These are phyloP conservation scores for Pharmacophagus antenor DNA, from an alignment of 2,888 invertebrate genomes.

Conservation along the genomic window DNA sequence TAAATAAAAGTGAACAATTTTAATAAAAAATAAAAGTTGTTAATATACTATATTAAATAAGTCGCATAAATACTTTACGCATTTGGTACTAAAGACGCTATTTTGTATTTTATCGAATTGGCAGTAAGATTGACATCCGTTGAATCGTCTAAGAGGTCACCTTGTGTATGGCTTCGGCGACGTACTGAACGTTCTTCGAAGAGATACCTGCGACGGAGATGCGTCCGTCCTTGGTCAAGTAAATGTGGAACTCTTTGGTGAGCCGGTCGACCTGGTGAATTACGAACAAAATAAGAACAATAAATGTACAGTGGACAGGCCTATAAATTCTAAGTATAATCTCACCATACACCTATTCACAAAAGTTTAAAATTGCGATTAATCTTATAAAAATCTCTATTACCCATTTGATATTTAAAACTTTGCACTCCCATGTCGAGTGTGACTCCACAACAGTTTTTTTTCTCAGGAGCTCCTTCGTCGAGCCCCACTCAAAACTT, in stretches of 20 bases:
- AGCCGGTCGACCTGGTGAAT: conserved; percentile 91
- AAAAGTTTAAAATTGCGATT: background rate
- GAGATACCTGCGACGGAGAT: conserved; percentile 99
- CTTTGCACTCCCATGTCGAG: too few relatives aligned
- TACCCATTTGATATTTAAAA: too few relatives aligned
- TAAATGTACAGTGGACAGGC: too few relatives aligned
- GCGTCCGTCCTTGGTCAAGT: conserved; percentile 97
- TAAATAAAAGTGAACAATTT: conserved; percentile 27
- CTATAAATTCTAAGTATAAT: too few relatives aligned
- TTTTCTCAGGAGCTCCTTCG: too few relatives aligned
- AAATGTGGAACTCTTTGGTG: conserved; percentile 95
- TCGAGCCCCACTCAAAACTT: too few relatives aligned
- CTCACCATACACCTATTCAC: background rate
- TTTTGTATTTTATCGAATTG: conserved; percentile 31
- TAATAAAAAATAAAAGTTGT: conserved; percentile 12
- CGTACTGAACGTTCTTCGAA: conserved; percentile 95
- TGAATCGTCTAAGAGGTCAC: conserved; percentile 86
- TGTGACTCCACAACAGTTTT: too few relatives aligned
- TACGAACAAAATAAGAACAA: background rate
- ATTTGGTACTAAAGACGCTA: conserved; percentile 36
- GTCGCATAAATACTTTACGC: conserved; percentile 56
- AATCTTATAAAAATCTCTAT: too few relatives aligned
- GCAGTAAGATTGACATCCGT: conserved; percentile 36
- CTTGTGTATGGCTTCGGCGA: conserved; percentile 95
- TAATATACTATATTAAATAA: background rate